These are phyloP conservation scores for Psettodes erumei DNA, from an alignment of 2,113 vertebrate genomes.

Conservation along the genomic window DNA sequence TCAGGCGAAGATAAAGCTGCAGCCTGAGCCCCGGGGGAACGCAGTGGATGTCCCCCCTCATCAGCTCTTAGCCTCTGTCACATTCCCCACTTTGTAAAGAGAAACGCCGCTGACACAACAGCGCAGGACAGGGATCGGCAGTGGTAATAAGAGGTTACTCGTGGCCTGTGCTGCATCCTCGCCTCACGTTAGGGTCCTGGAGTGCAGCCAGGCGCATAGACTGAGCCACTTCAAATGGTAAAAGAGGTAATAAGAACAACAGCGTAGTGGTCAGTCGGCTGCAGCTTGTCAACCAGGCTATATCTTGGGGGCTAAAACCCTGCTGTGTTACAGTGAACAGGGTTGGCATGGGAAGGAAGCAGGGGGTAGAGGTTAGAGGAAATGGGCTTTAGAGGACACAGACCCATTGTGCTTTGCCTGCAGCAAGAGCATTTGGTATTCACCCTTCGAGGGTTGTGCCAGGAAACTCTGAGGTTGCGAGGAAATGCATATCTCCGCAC, in stretches of 20 bases:
- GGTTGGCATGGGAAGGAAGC: conserved; percentile 31
- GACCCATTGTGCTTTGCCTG: conserved; percentile 52
- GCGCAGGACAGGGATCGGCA: conserved; percentile 30
- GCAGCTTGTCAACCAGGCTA: conserved; percentile 21
- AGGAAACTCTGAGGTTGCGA: conserved; percentile 72
- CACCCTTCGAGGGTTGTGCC: conserved; percentile 63
- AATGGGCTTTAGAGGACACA: conserved; percentile 58
- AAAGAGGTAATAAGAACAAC: conserved; percentile 16
- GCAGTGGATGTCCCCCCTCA: conserved; percentile 39
- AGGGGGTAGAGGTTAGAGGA: conserved; percentile 39
- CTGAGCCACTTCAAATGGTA: conserved; percentile 30
- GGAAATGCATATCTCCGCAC: conserved; percentile 51
- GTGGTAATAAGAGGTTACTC: conserved; percentile 47
- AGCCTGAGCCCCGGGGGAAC: conserved; percentile 40
- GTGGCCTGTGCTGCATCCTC: conserved; percentile 15
- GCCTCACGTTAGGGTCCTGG: conserved; percentile 12
- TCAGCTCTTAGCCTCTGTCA: conserved; percentile 50
- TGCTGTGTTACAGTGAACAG: conserved; percentile 27
- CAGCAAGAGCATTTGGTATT: conserved; percentile 71
- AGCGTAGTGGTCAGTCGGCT: conserved; percentile 25
- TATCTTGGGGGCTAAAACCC: conserved; percentile 26
- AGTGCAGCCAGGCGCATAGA: conserved; percentile 25
- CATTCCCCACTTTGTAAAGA: conserved; percentile 9
- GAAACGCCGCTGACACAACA: conserved; percentile 12
- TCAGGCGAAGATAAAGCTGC: conserved; percentile 60